A percentile compares a stretch with the other conserved stretches of the same genome.
These are phyloP conservation scores for Hemicrepidius hirtus DNA, from an alignment of 2,888 invertebrate genomes.

Conservation along the genomic window DNA sequence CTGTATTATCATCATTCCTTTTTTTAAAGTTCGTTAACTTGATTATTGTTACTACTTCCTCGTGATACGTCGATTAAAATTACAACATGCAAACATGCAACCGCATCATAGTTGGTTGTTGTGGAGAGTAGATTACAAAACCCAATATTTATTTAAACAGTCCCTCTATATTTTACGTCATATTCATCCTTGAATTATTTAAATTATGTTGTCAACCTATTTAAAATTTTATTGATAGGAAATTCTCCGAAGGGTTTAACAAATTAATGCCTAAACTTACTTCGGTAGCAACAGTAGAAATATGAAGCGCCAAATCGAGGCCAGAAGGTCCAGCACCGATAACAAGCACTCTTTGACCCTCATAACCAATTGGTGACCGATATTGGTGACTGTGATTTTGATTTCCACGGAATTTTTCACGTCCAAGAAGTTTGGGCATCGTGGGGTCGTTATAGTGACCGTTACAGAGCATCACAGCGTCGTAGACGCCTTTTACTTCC, in stretches of 20 bases:
- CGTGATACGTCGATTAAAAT: background rate
- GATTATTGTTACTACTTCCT: constrained; percentile 3
- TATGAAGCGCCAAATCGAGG: constrained; percentile 78
- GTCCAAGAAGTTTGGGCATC: constrained; percentile 82
- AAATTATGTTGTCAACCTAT: background rate
- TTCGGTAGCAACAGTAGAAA: constrained; percentile 50
- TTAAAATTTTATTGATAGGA: too few species aligned
- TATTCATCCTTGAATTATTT: background rate
- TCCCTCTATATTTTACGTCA: background rate
- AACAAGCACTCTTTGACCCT: constrained; percentile 81
- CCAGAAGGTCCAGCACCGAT: constrained; percentile 94
- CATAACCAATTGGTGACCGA: constrained; percentile 80
- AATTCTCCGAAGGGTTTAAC: too few species aligned
- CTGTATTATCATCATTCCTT: too few species aligned
- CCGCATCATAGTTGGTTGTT: background rate
- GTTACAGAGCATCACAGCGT: constrained; percentile 80
- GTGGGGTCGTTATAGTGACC: constrained; percentile 61
- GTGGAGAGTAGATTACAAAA: background rate
- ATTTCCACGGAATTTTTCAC: constrained; percentile 77
- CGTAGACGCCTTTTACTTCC: constrained; percentile 74
- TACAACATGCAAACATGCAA: background rate
- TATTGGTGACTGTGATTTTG: constrained; percentile 89
- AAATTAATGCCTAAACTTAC: constrained; percentile 7
- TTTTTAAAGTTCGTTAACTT: background rate
- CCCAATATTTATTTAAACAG: background rate